Evolutionary conservation across 92 coral and sea anemone species (phyloP).

Genomic region (Parazoanthus darwini): DNA sequence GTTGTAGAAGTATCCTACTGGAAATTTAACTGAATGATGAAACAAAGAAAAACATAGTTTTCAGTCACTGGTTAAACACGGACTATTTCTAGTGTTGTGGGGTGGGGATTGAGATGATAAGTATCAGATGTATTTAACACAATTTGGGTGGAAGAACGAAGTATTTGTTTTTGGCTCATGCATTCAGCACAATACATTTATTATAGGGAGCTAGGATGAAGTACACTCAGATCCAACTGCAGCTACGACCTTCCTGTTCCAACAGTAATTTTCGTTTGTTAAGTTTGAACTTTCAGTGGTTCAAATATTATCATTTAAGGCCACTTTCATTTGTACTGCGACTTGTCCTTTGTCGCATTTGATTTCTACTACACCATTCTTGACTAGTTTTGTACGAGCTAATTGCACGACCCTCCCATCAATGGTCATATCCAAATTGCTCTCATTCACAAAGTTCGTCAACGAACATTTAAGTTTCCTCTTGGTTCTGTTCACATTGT

Average conservation of each 20-base stretch:
- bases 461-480: constrained; percentile 31
- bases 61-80: background rate
- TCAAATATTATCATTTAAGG: too few relatives aligned
- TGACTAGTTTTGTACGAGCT: constrained; percentile 32
- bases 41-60: background rate
- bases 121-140: too few relatives aligned
- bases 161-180: too few relatives aligned
- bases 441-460: background rate
- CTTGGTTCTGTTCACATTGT: constrained; percentile 45
- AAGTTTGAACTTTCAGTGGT: too few relatives aligned
- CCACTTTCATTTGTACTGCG: background rate
- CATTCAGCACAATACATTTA: too few relatives aligned
- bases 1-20: constrained; percentile 53
- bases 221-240: too few relatives aligned
- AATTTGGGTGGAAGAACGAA: too few relatives aligned
- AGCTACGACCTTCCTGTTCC: too few relatives aligned
- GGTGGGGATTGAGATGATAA: too few relatives aligned
- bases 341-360: constrained; percentile 58
- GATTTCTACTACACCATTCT: constrained; percentile 20
- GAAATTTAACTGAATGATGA: constrained; percentile 53
- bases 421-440: constrained; percentile 46
- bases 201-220: too few relatives aligned
- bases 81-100: too few relatives aligned
- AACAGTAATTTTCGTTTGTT: too few relatives aligned
- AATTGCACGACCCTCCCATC: constrained; percentile 38